Evolutionary conservation across 2,113 vertebrate species (phyloP), one percentile per base, ranked within the genome.

Genomic region (Odocoileus virginianus): DNA sequence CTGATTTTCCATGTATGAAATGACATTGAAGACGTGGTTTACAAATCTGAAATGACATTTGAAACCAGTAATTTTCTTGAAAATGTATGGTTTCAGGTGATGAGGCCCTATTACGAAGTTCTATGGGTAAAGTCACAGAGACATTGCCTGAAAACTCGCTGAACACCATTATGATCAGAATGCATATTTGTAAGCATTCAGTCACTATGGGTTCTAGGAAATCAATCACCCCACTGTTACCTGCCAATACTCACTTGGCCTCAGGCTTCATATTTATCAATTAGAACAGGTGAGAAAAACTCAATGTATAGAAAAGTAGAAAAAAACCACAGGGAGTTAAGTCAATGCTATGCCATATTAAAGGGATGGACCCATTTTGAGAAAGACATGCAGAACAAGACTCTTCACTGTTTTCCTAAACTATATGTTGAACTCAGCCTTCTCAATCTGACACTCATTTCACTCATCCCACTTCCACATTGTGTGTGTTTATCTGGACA

Each of bases 1-100:
- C 84, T 95, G 96, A 96, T 95, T 97, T 97, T 96, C 97, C 97
- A 95, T 83, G 94, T 98, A 92, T 93, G 85, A 97, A 97, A 96
- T 97, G 89, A 57, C 54, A 83, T 83, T 87, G n/a, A 55, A 96
- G 87, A 92, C 6, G 7, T 95, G 94, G 83, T 76, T 87, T 96
- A 96, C 91, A 95, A 96, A 97, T 96, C 91, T 96, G 55, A 97
- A 97, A 96, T 97, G 64, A 88, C 8, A 19, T 91, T 50, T 95
- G 76, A 94, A 40, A n/a, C 88, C 27, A 89, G 76, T 94, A 86
- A 94, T 95, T 97, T 95, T 98, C 64, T 96, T 96, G 58, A 95
- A 95, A 97, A 95, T 86, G 3, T 89, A 94, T 60, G 58, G 64
- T 78, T 92, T 96, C 76, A 97, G 94, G 97, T 95, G 87, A 94